Evolutionary conservation across 2,888 invertebrate genomes (phyloP).

Genomic region (Plebejus argus): DNA sequence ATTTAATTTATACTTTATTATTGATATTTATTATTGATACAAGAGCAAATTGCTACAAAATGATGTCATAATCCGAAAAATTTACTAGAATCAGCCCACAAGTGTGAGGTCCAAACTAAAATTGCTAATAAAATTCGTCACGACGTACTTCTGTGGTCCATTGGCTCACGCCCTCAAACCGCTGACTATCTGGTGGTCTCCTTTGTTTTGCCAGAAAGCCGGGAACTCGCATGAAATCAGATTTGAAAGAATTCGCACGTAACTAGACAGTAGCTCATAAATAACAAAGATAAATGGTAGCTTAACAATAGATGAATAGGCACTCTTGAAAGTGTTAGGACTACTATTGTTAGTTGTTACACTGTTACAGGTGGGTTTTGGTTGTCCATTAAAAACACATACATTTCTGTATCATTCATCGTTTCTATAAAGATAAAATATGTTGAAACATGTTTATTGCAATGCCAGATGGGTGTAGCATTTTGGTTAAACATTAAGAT

Average conservation of each 20-base stretch:
- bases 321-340: constrained; percentile 1
- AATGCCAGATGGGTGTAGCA: background rate
- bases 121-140: constrained; percentile 1
- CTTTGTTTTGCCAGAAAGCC: background rate
- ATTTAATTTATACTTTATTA: too few relatives aligned
- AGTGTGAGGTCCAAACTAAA: background rate
- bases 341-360: constrained; percentile 1
- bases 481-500: background rate
- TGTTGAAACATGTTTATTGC: background rate
- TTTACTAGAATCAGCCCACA: background rate
- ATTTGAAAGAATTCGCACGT: constrained; percentile 51
- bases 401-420: constrained; percentile 2
- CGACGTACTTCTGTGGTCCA: background rate
- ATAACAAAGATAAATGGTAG: constrained; percentile 77
- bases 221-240: constrained; percentile 45
- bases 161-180: background rate
- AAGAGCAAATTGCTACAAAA: too few relatives aligned
- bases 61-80: background rate
- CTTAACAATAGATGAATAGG: constrained; percentile 74
- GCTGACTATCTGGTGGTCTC: background rate
- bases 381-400: constrained; percentile 17
- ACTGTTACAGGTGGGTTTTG: constrained; percentile 25
- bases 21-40: too few relatives aligned
- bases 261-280: constrained; percentile 71
- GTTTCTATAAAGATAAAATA: background rate